Conservation (phyloP, 2,797 vertebrate species). For the Lutjanus campechanus region DNA sequence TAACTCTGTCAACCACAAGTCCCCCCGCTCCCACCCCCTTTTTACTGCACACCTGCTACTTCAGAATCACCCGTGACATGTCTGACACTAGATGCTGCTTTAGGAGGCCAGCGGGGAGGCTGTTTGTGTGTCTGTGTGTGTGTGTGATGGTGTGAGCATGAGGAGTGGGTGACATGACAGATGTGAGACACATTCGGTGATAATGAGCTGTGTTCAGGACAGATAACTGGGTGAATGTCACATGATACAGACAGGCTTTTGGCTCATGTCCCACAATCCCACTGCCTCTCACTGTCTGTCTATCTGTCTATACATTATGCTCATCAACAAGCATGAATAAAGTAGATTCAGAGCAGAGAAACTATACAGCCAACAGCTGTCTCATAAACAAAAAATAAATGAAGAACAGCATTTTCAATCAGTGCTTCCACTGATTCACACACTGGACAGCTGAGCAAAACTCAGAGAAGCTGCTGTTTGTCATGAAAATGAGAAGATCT, state of each 20-base stretch:
- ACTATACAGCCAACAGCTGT: not conserved
- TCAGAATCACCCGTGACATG: constrained; percentile 49
- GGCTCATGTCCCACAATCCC: constrained; percentile 23
- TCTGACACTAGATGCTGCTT: constrained; percentile 42
- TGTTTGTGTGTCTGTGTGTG: constrained; percentile 13
- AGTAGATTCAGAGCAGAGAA: not conserved
- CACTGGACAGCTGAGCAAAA: too few relatives aligned
- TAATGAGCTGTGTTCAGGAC: constrained; percentile 70
- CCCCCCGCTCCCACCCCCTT: not conserved
- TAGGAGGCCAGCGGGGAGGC: constrained; percentile 12
- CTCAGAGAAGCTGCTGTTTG: too few relatives aligned
- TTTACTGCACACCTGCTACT: constrained; percentile 48
- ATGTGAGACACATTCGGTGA: constrained; percentile 60
- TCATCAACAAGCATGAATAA: not conserved
- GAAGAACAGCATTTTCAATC: not conserved
- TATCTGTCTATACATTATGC: not conserved
- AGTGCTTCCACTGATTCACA: too few relatives aligned
- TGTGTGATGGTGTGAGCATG: constrained; percentile 10
- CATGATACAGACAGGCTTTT: constrained; percentile 44
- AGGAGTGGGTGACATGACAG: constrained; percentile 64
- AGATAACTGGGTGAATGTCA: constrained; percentile 57
- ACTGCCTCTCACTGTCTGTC: not conserved
- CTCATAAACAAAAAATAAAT: not conserved
- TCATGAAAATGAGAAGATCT: too few relatives aligned
- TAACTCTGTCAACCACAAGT: not conserved